Percentiles rank a stretch among this genome's conserved stretches.
phyloP scores from a whole-genome alignment of 2,797 vertebrate species.

The Sebastiscus albofasciatus region DNA sequence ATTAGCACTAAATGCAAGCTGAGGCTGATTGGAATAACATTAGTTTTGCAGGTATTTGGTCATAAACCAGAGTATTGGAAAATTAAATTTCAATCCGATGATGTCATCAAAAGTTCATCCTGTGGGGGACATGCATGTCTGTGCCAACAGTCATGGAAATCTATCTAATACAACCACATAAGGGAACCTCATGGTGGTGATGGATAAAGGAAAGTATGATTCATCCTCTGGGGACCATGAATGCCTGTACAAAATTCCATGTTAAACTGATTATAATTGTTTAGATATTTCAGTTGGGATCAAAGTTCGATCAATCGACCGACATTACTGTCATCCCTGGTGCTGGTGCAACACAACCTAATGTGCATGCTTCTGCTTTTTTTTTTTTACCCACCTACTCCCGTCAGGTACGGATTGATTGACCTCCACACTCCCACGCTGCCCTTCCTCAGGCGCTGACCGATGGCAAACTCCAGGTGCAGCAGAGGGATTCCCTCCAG shows the following conservation, averaged over 20 bases:
- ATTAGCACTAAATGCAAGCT: too few relatives aligned
- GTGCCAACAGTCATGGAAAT: neutral
- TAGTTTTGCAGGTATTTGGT: too few relatives aligned
- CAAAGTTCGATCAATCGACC: neutral
- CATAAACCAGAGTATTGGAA: neutral
- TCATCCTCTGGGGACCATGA: neutral
- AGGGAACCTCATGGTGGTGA: neutral
- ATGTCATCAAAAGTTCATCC: neutral
- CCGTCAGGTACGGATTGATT: slow-evolving; percentile 89
- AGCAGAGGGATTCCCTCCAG: slow-evolving; percentile 94
- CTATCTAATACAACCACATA: neutral
- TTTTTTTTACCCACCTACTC: slow-evolving; percentile 87
- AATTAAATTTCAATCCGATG: neutral
- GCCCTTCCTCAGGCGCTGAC: slow-evolving; percentile 92
- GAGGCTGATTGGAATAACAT: too few relatives aligned
- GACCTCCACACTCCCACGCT: slow-evolving; percentile 86
- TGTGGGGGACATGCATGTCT: neutral
- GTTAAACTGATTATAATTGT: neutral
- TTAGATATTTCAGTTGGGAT: neutral
- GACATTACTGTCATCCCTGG: neutral
- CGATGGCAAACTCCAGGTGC: slow-evolving; percentile 94
- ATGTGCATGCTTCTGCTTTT: neutral
- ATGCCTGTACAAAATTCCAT: neutral
- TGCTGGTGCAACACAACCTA: too few relatives aligned
- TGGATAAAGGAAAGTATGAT: neutral